Base-by-base conservation (phyloP, 35 echinoderm and acorn worm genomes). In the Heliocidaris tuberculata region DNA sequence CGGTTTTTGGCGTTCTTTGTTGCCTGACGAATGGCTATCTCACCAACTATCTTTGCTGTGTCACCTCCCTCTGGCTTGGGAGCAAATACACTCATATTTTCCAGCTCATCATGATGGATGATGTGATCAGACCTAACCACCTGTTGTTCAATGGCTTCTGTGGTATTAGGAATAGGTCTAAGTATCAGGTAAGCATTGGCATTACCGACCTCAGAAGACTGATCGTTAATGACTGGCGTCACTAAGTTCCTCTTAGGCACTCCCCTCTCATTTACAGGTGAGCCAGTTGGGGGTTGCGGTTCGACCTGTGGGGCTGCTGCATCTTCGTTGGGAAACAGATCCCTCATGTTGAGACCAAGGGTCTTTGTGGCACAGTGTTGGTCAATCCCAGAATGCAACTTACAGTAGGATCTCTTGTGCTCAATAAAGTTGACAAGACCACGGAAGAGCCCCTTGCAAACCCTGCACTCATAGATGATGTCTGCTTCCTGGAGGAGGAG, bases 351-450 rank as follows among this genome's bases (percentile, higher is more conserved):
- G n/a, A 95, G 93, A 94, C 95, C 95, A 30, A 87, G 48, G 32
- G 90, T 92, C 47, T 94, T 94, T 2, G 92, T 60, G 5, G 90
- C 92, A 12, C 70, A 4, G 32, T 95, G 49, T 17, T 86, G 50
- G 29, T 97, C 96, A 19, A 93, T 31, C 31, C 95, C 94, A 7
- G 93, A 90, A 32, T 88, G 96, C 52, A 90, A 59, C 19, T 90
- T 96, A 85, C 98, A 99, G 93, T 97, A 99, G 48, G 93, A 94
- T 85, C 95, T 97, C 93, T 99, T 99, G 88, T 99, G 98, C 50
- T 99, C 98, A 29, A 99, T 88, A 85, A 99, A 97, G 88, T 99
- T 99, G 48, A 96, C 88, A 47, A 99, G 93, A 30, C 97, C 96
- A 60, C 98, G 93, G 85, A 99, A 99, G 35, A 99, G 97, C 86